Evolutionary conservation across 2,888 invertebrate species (phyloP).

Genomic region (Drosophila limbata): DNA sequence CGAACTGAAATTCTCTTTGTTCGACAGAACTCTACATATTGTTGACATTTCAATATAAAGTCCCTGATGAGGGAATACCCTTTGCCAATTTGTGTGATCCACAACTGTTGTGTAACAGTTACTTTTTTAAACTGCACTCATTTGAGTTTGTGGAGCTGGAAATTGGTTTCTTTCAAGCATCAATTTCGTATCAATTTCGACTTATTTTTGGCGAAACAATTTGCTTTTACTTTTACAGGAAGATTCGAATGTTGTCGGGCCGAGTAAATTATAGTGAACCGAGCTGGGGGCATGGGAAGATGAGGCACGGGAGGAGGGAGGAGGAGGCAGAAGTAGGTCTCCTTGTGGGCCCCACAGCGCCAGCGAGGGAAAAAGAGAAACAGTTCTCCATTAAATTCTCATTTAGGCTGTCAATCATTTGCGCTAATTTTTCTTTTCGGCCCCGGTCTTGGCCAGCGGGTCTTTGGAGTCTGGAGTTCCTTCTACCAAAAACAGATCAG

Average conservation of each 20-base stretch:
- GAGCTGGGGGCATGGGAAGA: slow-evolving; percentile 13
- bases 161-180: slow-evolving; percentile 45
- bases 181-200: slow-evolving; percentile 75
- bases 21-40: no score
- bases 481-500: slow-evolving; percentile 8
- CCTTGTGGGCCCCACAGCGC: slow-evolving; percentile 48
- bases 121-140: background rate
- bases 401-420: slow-evolving; percentile 84
- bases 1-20: no score
- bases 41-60: background rate
- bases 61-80: background rate
- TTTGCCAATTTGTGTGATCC: background rate
- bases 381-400: slow-evolving; percentile 83
- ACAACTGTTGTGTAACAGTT: slow-evolving; percentile 35
- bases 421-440: slow-evolving; percentile 75
- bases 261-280: slow-evolving; percentile 65
- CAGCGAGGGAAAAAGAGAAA: slow-evolving; percentile 39
- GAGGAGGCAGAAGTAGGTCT: slow-evolving; percentile 20
- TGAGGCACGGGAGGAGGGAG: slow-evolving; percentile 6
- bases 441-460: slow-evolving; percentile 41
- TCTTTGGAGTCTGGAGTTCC: slow-evolving; percentile 22
- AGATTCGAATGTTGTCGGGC: slow-evolving; percentile 45
- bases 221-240: slow-evolving; percentile 75
- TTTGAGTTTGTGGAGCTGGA: slow-evolving; percentile 6
- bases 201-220: slow-evolving; percentile 64